phyloP scores from a whole-genome alignment of 1,140 invertebrate genomes.

The Globodera rostochiensis region DNA sequence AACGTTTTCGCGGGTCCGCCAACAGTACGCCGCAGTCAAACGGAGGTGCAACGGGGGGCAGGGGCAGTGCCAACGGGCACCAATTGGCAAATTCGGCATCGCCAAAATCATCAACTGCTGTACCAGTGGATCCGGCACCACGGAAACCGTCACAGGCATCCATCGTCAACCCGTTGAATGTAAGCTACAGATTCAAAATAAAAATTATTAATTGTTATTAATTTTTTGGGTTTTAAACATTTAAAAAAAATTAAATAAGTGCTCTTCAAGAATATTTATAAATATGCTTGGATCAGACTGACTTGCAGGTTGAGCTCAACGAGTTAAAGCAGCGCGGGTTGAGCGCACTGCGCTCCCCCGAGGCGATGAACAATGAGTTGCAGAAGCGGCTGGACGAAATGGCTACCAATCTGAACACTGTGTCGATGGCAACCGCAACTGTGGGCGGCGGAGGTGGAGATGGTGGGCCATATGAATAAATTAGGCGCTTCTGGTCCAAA shows the following conservation, averaged over 20 bases:
- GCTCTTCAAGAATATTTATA: neutral
- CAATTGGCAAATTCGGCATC: constrained; percentile 25
- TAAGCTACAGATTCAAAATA: neutral
- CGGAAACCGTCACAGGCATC: constrained; percentile 25
- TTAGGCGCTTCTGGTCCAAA: too few relatives aligned
- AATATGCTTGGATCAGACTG: neutral
- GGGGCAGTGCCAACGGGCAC: constrained; percentile 17
- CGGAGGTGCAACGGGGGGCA: constrained; percentile 7
- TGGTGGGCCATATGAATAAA: neutral
- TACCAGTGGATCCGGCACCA: constrained; percentile 42
- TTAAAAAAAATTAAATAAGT: too few relatives aligned
- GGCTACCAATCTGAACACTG: constrained; percentile 31
- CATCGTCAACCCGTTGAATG: neutral
- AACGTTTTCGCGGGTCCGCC: constrained; percentile 8
- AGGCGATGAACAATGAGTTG: constrained; percentile 32
- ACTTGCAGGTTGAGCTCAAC: constrained; percentile 33
- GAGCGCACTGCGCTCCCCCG: constrained; percentile 35
- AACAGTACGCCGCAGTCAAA: constrained; percentile 24
- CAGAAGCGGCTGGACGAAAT: constrained; percentile 36
- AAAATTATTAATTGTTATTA: neutral
- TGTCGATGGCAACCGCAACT: constrained; percentile 6
- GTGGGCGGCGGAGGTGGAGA: constrained; percentile 5
- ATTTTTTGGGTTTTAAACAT: too few relatives aligned
- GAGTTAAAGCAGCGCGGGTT: constrained; percentile 42
- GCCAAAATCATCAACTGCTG: constrained; percentile 27